phyloP scores from a whole-genome alignment of 1,140 invertebrate genomes.

The Lucilia sericata region DNA sequence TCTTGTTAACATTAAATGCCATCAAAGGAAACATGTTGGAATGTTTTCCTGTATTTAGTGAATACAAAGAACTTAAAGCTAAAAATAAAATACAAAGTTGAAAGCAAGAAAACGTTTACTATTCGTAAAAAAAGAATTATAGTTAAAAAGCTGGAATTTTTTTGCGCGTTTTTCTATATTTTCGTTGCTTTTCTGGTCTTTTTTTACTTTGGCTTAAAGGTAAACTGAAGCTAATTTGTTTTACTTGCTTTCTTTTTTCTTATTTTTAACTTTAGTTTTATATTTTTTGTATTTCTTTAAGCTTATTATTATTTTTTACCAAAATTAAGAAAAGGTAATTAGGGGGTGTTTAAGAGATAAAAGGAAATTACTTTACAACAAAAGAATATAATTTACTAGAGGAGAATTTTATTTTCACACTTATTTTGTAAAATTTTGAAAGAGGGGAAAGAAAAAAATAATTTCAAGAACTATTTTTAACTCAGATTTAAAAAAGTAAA shows the following conservation, averaged over 20 bases:
- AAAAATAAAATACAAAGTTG: background rate
- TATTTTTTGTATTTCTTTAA: background rate
- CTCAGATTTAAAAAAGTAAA: too few species aligned
- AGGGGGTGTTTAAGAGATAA: background rate
- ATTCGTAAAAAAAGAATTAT: too few species aligned
- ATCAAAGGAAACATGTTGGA: slow-evolving; percentile 26
- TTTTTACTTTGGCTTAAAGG: background rate
- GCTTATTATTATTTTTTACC: background rate
- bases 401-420: background rate
- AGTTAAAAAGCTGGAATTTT: background rate
- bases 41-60: slow-evolving; percentile 20
- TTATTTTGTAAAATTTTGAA: background rate
- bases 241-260: background rate
- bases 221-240: background rate
- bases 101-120: background rate
- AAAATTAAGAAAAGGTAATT: background rate
- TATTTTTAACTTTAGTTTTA: background rate
- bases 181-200: too few species aligned
- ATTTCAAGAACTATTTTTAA: too few species aligned
- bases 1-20: background rate
- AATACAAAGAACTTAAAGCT: background rate
- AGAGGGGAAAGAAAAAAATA: too few species aligned
- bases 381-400: background rate
- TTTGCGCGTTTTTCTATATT: background rate
- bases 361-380: background rate